phyloP scores from a whole-genome alignment of 2,113 vertebrate species.

The Hippocampus abdominalis region DNA sequence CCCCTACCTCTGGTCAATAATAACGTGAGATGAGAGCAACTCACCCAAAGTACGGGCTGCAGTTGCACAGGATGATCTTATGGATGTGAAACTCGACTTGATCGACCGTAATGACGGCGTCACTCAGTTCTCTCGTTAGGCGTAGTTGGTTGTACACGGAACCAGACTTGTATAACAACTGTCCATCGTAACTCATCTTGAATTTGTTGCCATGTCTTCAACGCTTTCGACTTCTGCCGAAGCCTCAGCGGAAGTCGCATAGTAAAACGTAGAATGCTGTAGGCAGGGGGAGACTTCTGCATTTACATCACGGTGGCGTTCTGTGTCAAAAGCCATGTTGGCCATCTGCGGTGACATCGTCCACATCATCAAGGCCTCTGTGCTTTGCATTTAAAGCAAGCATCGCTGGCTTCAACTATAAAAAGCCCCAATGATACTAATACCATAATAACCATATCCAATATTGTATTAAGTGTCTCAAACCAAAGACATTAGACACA shows the following conservation, averaged over 20 bases:
- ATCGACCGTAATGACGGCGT: constrained; percentile 18
- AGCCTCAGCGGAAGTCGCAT: background rate
- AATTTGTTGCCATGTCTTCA: constrained; percentile 10
- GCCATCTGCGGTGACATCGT: constrained; percentile 3
- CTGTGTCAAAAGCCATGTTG: constrained; percentile 1
- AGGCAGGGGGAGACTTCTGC: background rate
- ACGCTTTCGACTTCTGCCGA: background rate
- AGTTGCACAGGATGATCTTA: constrained; percentile 37
- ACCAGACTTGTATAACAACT: constrained; percentile 1
- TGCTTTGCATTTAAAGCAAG: background rate
- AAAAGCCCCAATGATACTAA: background rate
- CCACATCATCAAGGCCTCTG: background rate
- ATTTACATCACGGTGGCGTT: constrained; percentile 4
- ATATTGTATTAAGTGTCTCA: background rate
- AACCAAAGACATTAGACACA: background rate
- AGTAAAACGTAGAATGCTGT: background rate
- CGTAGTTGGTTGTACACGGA: constrained; percentile 23
- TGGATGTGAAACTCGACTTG: constrained; percentile 17
- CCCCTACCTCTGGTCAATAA: background rate
- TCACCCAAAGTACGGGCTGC: constrained; percentile 39
- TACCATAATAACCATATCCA: background rate
- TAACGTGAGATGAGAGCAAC: background rate
- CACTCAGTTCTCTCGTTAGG: constrained; percentile 13
- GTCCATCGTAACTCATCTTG: constrained; percentile 8
- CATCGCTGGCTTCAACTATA: constrained; percentile 2